These are phyloP conservation scores for Crocidura indochinensis DNA, from an alignment of 2,797 vertebrate species.

Conservation along the genomic window DNA sequence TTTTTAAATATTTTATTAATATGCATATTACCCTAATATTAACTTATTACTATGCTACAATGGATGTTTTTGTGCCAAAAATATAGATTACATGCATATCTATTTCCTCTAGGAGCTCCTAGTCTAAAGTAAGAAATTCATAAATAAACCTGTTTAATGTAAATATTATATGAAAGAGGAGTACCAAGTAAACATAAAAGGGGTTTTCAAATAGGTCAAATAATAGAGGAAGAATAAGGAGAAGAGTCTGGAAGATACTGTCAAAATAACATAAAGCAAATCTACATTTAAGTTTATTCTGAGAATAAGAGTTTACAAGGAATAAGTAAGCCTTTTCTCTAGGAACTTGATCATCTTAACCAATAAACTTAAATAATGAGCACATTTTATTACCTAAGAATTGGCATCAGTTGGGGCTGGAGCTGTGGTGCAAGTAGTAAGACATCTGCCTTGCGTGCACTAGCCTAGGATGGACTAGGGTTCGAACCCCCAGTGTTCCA, in stretches of 20 bases:
- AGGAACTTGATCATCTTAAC: background rate
- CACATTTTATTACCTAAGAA: constrained; percentile 12
- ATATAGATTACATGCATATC: background rate
- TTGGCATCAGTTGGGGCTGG: background rate
- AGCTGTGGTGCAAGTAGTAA: no score
- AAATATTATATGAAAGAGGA: background rate
- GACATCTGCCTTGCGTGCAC: no score
- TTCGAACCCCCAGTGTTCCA: no score
- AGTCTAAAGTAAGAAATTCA: constrained; percentile 5
- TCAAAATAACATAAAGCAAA: constrained; percentile 1
- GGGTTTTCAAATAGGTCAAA: background rate
- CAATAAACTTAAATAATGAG: constrained; percentile 47
- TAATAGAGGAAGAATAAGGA: background rate
- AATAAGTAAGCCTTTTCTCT: background rate
- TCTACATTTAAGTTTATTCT: background rate
- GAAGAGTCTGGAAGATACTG: background rate
- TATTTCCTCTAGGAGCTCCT: background rate
- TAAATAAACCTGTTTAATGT: background rate
- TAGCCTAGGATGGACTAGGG: no score
- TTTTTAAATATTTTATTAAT: background rate
- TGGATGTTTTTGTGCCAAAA: constrained; percentile 4
- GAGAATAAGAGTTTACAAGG: background rate
- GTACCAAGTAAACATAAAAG: background rate
- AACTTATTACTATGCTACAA: background rate
- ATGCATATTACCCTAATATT: constrained; percentile 6